Evolutionary conservation across 2,888 invertebrate genomes (phyloP), one percentile per base, ranked within the genome.

Genomic region (Tortrix viridana): DNA sequence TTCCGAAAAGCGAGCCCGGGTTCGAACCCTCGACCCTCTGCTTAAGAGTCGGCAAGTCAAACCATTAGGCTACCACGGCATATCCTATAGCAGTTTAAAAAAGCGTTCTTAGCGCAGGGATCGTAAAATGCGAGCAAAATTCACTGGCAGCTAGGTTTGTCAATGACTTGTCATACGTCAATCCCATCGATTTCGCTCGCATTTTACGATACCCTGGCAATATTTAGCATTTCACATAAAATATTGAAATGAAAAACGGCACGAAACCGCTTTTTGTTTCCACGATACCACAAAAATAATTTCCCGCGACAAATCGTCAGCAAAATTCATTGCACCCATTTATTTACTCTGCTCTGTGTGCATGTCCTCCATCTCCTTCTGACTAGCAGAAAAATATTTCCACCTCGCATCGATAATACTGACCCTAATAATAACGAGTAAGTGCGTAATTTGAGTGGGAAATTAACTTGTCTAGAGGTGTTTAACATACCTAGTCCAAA

Each of bases 251-350:
- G 20, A 20, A 20, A 47, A 4, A 14, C n/a, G 22, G n/a, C 22
- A 47, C 20, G 22, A 14, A 22, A 20, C 47, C 20, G 47, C 22
- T 47, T 22, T 47, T 47, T 20, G 16, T 9, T 32, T 32, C 38
- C 26, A 12, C 32, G 16, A 14, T 49, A 22, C 3, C 9, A 48
- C 19, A 20, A 43, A 57, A 50, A 58, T 58, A 58, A 58, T 58
- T 58, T 49, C 50, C 41, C 9, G 50, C 50, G 26, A 50, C 43
- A 58, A 43, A 58, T 5, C 16, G 58, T 50, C 20, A 50, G 18
- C 22, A 14, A 32, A 50, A 58, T 58, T 44, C 58, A 58, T 49
- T 58, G 58, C 58, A 50, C 58, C 32, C 19, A 50, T 58, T 58
- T 58, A 32, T 58, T 41, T 32, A 58, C 23, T 57, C 48, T 50